Conservation (phyloP, 2,888 invertebrate species). For the Oligia strigilis region DNA sequence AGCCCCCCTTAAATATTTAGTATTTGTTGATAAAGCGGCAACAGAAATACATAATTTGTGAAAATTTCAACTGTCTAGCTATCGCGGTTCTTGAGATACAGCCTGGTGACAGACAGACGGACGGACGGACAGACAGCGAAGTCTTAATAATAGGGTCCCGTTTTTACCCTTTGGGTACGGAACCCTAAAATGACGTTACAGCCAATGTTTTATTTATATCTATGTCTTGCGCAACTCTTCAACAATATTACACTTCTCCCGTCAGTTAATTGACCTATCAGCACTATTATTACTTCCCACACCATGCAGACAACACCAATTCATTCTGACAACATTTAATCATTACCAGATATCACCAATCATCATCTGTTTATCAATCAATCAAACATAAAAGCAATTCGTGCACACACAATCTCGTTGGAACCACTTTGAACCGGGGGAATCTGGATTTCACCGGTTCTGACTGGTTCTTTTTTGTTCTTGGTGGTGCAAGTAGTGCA, state of each 20-base stretch:
- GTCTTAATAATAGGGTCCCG: no score
- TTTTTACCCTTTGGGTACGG: no score
- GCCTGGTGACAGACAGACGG: no score
- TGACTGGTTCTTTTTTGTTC: conserved; percentile 2
- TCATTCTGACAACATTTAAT: conserved; percentile 44
- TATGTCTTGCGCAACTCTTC: neutral
- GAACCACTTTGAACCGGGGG: conserved; percentile 10
- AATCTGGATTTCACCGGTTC: conserved; percentile 31
- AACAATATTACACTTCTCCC: conserved; percentile 23
- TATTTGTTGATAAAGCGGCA: no score
- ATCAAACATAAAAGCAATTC: conserved; percentile 45
- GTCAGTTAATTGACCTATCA: conserved; percentile 33
- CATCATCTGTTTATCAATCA: conserved; percentile 54
- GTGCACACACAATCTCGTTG: conserved; percentile 8
- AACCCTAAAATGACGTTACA: neutral
- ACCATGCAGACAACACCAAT: conserved; percentile 41
- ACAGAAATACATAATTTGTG: no score
- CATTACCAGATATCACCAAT: conserved; percentile 42
- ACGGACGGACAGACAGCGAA: no score
- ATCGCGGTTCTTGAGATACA: no score
- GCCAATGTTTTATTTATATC: neutral
- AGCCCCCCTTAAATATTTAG: no score
- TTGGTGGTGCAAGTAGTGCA: conserved; percentile 44
- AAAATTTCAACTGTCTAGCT: no score
- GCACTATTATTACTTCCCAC: conserved; percentile 10